Evolutionary conservation across 2,797 vertebrate genomes (phyloP).

Genomic region (Alectoris magna): DNA sequence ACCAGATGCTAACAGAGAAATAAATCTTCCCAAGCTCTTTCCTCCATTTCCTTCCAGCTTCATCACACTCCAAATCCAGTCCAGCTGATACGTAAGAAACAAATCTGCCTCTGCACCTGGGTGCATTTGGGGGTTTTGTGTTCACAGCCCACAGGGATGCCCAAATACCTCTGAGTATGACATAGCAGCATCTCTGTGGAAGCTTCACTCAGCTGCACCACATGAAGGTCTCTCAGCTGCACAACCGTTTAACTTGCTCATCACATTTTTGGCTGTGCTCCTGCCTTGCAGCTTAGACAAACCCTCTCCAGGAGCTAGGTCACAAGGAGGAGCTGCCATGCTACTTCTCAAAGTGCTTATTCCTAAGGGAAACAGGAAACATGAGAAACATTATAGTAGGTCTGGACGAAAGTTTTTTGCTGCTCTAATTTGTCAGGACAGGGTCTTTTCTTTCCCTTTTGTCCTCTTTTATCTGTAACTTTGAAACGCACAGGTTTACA

Average conservation of each 20-base stretch:
- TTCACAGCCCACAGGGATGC: not conserved
- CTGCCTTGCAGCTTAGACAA: slow-evolving; percentile 16
- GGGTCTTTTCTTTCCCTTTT: not conserved
- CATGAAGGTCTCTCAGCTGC: slow-evolving; percentile 33
- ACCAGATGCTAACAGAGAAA: not conserved
- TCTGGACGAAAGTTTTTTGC: not conserved
- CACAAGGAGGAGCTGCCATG: not conserved
- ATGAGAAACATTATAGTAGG: not conserved
- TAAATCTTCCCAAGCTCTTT: not conserved
- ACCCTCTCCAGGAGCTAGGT: not conserved
- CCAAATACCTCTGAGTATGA: not conserved
- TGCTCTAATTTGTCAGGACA: not conserved
- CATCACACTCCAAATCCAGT: not conserved
- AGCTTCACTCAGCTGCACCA: slow-evolving; percentile 13
- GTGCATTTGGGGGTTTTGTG: not conserved
- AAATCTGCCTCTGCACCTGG: not conserved
- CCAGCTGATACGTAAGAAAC: not conserved
- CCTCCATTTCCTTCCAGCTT: not conserved
- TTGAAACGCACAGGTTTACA: not conserved
- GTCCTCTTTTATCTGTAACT: not conserved
- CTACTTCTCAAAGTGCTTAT: not conserved
- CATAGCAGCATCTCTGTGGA: not conserved
- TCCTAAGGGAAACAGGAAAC: not conserved
- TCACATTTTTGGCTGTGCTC: slow-evolving; percentile 27
- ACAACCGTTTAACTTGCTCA: not conserved